Base-by-base conservation (phyloP, 2,888 invertebrate genomes). In the Drosophila phalerata region DNA sequence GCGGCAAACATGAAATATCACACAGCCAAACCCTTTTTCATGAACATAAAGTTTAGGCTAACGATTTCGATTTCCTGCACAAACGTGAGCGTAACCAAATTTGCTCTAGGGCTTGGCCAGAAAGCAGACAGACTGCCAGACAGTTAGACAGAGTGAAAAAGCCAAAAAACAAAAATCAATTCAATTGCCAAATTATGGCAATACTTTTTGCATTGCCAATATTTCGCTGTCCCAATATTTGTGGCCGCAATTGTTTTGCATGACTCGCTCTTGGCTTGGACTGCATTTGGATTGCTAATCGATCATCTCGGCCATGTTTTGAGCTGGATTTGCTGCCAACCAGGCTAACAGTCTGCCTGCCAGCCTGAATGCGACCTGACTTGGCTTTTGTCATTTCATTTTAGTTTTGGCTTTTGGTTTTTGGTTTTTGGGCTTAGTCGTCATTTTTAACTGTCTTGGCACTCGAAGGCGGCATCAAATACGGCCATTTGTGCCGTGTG, bases 41-140 rank as follows among this genome's bases (percentile, higher is more conserved):
- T 79, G 72, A 78, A 67, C 80, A 77, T 79, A 72, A 86, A 85
- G 72, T 83, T 81, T 82, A 74, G 73, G 63, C 69, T 72, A 73
- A 79, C 70, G 72, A 72, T 79, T 81, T 79, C 66, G 81, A 74
- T 88, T 87, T 88, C 81, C 88, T 85, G 85, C 73, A 61, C 84
- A 85, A 90, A 90, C 90, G 90, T 90, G 90, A 90, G 88, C 89
- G 79, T 88, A 85, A 76, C 80, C 87, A 78, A 89, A 89, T 85
- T 79, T 72, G 87, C 88, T 82, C 60, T 73, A 88, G 86, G 88
- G 88, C 81, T 86, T 84, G 87, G 83, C 82, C 69, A 73, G 42
- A 61, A 58, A 48, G 15, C 38, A 19, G 49, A 37, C 15, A 10
- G n/a, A 9, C 13, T 58, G 58, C 17, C 10, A 32, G 17, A 37